Evolutionary conservation across 2,113 vertebrate species (phyloP), one percentile per base, ranked within the genome.

Genomic region (Myrmecobius fasciatus): DNA sequence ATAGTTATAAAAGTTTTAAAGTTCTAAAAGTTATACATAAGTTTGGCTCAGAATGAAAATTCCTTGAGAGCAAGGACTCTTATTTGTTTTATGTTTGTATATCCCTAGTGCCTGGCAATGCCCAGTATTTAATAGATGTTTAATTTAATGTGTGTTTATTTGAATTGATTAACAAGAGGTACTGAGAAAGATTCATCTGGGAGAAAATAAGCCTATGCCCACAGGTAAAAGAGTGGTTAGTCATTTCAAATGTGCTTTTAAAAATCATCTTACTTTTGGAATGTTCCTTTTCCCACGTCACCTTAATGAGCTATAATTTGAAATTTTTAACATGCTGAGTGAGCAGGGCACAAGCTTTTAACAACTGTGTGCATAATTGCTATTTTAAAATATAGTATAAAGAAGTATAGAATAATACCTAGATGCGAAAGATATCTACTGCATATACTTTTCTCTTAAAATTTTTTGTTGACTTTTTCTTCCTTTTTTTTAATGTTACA

Each of bases 261-360:
- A 96, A 12, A 96, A 5, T 20, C 47, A 56, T 92, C 97, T 97
- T 96, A 98, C 95, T 96, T 94, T 96, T 46, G 94, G 97, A 96
- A 92, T 94, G 93, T 94, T 97, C 96, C 47, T 93, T 97, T 83
- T 91, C 91, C 96, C 31, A 26, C 0, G 8, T 20, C 88, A 90
- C 91, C 96, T 97, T 95, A 97, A 96, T 97, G 94, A 20, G 96
- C 94, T 88, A 8, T 91, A 98, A 97, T 96, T 97, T 94, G 94
- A 96, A 97, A 47, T 47, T 92, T 97, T 97, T 97, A 92, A 92
- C 94, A 95, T 75, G 91, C 91, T 89, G 92, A 97, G 92, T 94
- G 49, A 97, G 53, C 67, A 95, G 93, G 94, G 93, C 51, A 89
- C 47, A 95, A 89, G 92, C 60, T 28, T 96, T 95, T 97, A 89